Conservation (phyloP, 2,113 vertebrate species). For the Ancistrus triradiatus region DNA sequence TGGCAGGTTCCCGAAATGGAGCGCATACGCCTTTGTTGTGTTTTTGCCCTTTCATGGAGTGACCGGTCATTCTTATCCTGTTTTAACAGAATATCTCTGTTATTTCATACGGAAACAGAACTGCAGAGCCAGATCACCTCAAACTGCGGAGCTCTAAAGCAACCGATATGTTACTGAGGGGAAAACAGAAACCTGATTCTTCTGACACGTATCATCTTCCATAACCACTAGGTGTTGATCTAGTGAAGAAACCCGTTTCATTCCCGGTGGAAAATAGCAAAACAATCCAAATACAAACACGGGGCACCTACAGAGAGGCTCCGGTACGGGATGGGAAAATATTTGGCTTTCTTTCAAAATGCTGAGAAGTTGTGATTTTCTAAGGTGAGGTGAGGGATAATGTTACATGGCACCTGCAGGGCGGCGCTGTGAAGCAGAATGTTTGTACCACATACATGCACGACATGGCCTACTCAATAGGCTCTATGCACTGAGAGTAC, state of each 20-base stretch:
- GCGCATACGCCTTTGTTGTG: conserved; percentile 3
- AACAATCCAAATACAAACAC: neutral
- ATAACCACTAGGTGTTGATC: conserved; percentile 4
- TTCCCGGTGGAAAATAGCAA: neutral
- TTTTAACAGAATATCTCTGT: conserved; percentile 43
- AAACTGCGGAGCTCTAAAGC: neutral
- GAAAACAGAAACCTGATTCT: conserved; percentile 8
- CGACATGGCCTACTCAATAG: too few relatives aligned
- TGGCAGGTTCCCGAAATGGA: conserved; percentile 11
- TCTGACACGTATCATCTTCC: conserved; percentile 5
- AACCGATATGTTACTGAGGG: neutral
- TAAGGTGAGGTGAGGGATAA: conserved; percentile 2
- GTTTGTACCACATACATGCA: too few relatives aligned
- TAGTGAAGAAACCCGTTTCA: neutral
- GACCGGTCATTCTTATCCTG: conserved; percentile 47
- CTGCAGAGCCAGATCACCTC: neutral
- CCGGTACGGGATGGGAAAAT: conserved; percentile 2
- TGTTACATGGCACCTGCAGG: neutral
- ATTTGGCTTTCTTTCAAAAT: conserved; percentile 1
- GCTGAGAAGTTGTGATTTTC: neutral
- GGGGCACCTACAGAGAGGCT: neutral
- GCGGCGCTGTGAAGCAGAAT: too few relatives aligned
- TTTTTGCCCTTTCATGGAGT: too few relatives aligned
- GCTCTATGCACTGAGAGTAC: too few relatives aligned
- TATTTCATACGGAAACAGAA: conserved; percentile 16